Base-by-base conservation (phyloP, 2,797 vertebrate species). In the Melanotaenia boesemani region DNA sequence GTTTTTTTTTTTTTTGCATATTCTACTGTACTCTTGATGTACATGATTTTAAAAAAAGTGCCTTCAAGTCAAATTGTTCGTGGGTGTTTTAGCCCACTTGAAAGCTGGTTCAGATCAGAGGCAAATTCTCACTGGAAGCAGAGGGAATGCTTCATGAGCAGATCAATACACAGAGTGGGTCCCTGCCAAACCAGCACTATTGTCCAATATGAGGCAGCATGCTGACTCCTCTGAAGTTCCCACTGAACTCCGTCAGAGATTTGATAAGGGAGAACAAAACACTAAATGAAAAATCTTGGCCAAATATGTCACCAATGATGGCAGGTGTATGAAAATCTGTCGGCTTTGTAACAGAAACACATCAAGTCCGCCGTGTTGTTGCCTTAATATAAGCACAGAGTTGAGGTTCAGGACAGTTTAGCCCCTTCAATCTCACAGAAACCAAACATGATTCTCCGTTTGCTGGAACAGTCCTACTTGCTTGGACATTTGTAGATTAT, bases 91-190 rank as follows among this genome's bases (percentile, higher is more conserved):
- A 28, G 26, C 79, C 58, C 64, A 67, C 73, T 84, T 84, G 70
- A 86, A 89, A 88, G 79, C 70, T 70, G 54, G 24, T 63, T 86
- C 70, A 79, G 77, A 89, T 86, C 85, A 89, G 72, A 89, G 69
- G 56, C 74, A 32, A 68, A 67, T 74, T 81, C 76, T 65, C 61
- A 72, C 67, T 82, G 50, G 10, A 76, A 82, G 73, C 22, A 7
- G 76, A 65, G 74, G 71, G 79, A 88, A 76, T 65, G 74, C 80
- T 84, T 70, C 74, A 82, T 67, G 79, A 83, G 77, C 77, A 77
- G 79, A 86, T 91, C 86, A 88, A 89, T 86, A 84, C 84, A 37
- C 56, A n/a, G 64, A 74, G 58, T 10, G 15, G 39, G 30, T 56
- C 69, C 44, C 60, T 20, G 8, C 65, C 37, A 70, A 81, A 71